Evolutionary conservation across 2,797 vertebrate genomes (phyloP).

Genomic region (Pampus argenteus): DNA sequence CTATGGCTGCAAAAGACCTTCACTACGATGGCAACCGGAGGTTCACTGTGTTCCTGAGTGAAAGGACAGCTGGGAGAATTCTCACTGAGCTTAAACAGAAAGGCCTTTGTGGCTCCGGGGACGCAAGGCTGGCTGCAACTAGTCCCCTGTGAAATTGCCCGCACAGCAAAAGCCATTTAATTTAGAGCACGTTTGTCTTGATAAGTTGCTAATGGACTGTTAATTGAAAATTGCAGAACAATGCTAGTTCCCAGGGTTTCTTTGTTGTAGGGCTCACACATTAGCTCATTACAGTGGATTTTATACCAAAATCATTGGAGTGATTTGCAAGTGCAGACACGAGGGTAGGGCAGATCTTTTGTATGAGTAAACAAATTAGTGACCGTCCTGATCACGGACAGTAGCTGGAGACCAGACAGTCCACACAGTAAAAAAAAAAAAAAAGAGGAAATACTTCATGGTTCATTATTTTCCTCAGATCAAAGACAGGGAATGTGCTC

Average conservation of each 20-base stretch:
- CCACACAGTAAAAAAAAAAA: constrained; percentile 15
- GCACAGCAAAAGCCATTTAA: constrained; percentile 83
- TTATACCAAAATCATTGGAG: constrained; percentile 13
- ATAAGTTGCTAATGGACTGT: constrained; percentile 79
- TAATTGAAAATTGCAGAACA: constrained; percentile 75
- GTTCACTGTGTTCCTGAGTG: constrained; percentile 89
- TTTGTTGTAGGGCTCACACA: constrained; percentile 37
- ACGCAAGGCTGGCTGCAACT: constrained; percentile 83
- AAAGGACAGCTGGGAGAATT: constrained; percentile 89
- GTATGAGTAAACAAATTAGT: constrained; percentile 64
- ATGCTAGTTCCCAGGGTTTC: constrained; percentile 42
- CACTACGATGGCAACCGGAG: constrained; percentile 90
- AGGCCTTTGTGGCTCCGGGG: constrained; percentile 85
- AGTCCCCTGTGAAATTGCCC: constrained; percentile 82
- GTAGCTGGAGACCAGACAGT: constrained; percentile 54
- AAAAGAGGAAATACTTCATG: constrained; percentile 22
- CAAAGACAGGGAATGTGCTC: constrained; percentile 28
- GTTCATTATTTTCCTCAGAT: constrained; percentile 42
- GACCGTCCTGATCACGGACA: constrained; percentile 58
- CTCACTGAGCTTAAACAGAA: constrained; percentile 89
- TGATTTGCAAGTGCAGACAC: constrained; percentile 39
- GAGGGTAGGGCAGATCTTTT: constrained; percentile 29
- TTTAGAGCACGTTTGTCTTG: constrained; percentile 77
- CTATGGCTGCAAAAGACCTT: constrained; percentile 86
- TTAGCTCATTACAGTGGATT: constrained; percentile 36